phyloP scores from a whole-genome alignment of 2,113 vertebrate genomes.

The Piprites chloris region DNA sequence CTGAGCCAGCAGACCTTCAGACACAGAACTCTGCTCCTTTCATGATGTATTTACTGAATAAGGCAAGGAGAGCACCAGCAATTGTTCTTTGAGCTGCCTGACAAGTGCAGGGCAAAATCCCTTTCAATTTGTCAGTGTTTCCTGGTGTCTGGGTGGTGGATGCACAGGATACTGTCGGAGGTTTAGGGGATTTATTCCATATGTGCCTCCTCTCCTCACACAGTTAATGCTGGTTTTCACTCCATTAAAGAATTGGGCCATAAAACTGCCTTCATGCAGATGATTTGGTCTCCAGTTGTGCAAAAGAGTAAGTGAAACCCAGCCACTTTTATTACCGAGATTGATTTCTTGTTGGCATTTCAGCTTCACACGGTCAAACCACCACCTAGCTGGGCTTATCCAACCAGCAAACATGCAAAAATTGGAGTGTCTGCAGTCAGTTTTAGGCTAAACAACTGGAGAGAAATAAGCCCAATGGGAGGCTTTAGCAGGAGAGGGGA shows the following conservation, averaged over 20 bases:
- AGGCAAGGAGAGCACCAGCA: background rate
- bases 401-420: background rate
- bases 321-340: conserved; percentile 56
- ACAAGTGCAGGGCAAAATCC: conserved; percentile 29
- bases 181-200: conserved; percentile 16
- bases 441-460: background rate
- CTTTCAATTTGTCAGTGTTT: conserved; percentile 14
- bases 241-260: conserved; percentile 34
- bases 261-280: conserved; percentile 54
- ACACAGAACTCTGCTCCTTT: background rate
- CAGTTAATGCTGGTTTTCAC: conserved; percentile 49
- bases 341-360: conserved; percentile 41
- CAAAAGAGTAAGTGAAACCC: background rate
- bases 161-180: background rate
- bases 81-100: background rate
- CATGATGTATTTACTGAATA: background rate
- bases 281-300: background rate
- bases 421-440: background rate
- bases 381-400: background rate
- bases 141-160: background rate
- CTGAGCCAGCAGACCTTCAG: background rate
- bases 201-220: background rate
- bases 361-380: background rate
- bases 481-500: background rate
- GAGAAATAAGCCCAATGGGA: background rate